Evolutionary conservation across 2,888 invertebrate genomes (phyloP), one percentile per base, ranked within the genome.

Genomic region (Epirrhoe alternata): DNA sequence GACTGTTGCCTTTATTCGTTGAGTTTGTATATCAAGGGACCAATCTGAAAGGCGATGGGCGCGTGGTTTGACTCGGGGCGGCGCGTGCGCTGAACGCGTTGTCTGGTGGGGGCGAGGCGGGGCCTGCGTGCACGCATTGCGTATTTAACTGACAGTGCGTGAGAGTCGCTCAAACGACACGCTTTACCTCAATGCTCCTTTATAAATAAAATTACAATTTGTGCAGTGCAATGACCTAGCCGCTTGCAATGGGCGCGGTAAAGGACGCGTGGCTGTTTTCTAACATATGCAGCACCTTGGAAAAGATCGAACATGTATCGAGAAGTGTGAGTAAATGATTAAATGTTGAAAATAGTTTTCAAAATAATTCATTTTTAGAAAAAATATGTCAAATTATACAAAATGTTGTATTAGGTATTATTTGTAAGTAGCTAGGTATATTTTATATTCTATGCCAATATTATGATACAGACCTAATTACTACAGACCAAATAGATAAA

Each of bases 71-170:
- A 83, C 80, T 83, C 80, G 79, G 85, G 84, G 80, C 84, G 85
- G 84, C 80, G 85, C 85, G 79, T 84, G 86, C 77, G 78, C 72
- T 61, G 61, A 71, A 61, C 75, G 72, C 76, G 79, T 69, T 61
- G 54, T 70, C 70, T 79, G 83, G 85, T 77, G 81, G 80, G 81
- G 80, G 70, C 62, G 79, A 80, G 89, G 86, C 84, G 87, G 78
- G 83, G 83, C 71, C 74, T 82, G 86, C 88, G 89, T 86, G 80
- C 80, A 91, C 90, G 90, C 90, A 89, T 68, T 89, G 90, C 88
- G 90, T 89, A 84, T 14, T 6, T 6, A 16, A 45, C 74, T 74
- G 71, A 78, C 88, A 87, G 86, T 90, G 92, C 91, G 92, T 90
- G 84, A 70, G 81, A 80, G 87, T 76, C 86, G 83, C 82, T 85